Percentiles rank a stretch among this genome's conserved stretches.
phyloP scores from a whole-genome alignment of 2,113 vertebrate genomes.

The Chloebia gouldiae region DNA sequence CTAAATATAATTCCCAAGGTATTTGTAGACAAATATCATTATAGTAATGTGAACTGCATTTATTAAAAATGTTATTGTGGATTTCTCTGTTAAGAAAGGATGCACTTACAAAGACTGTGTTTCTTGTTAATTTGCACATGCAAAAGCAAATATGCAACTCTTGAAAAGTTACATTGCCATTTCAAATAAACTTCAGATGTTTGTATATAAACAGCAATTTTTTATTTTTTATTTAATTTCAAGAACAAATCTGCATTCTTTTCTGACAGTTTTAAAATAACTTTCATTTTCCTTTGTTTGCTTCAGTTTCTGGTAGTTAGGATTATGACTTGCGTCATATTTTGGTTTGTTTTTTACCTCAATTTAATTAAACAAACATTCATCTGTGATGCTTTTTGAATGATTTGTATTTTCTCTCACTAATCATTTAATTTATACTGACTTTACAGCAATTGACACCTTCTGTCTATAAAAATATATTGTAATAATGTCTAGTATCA shows the following conservation, averaged over 20 bases:
- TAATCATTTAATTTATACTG: neutral
- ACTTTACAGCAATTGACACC: neutral
- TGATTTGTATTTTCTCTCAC: neutral
- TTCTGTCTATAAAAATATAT: neutral
- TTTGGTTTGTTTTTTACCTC: neutral
- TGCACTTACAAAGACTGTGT: neutral
- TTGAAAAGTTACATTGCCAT: neutral
- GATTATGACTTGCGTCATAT: neutral
- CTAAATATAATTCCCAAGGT: neutral
- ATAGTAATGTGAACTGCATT: neutral
- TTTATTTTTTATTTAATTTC: constrained; percentile 7
- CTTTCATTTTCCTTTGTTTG: neutral
- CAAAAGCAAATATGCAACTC: neutral
- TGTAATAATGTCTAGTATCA: neutral
- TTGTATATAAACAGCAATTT: neutral
- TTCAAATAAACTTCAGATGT: neutral
- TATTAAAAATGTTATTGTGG: neutral
- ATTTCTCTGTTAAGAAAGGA: neutral
- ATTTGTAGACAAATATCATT: neutral
- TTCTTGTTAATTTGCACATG: neutral
- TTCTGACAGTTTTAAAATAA: neutral
- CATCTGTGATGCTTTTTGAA: neutral
- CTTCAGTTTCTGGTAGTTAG: neutral
- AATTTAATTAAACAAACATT: neutral
- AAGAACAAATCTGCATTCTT: neutral